phyloP scores from a whole-genome alignment of 2,888 invertebrate genomes.

The Cataglyphis altisquamis region DNA sequence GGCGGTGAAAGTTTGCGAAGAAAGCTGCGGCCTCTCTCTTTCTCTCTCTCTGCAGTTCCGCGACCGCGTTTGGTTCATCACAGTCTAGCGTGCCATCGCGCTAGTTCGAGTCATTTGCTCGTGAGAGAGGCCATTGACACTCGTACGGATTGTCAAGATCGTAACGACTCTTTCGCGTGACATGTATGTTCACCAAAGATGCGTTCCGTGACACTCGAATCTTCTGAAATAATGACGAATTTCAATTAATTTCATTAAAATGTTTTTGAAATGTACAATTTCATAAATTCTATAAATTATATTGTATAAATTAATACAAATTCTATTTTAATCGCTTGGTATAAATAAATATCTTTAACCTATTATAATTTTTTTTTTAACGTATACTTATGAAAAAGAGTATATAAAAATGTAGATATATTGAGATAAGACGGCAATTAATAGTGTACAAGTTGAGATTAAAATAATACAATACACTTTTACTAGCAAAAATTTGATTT shows the following conservation, averaged over 20 bases:
- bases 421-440: background rate
- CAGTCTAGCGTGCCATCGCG: slow-evolving; percentile 30
- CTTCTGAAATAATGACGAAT: background rate
- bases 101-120: slow-evolving; percentile 45
- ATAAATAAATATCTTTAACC: background rate
- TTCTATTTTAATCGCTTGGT: background rate
- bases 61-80: slow-evolving; percentile 38
- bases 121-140: slow-evolving; percentile 70
- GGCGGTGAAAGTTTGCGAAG: slow-evolving; percentile 85
- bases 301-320: background rate
- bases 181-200: slow-evolving; percentile 56
- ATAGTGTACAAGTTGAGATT: background rate
- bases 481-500: background rate
- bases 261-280: background rate
- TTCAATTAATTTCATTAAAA: background rate
- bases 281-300: background rate
- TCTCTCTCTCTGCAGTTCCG: slow-evolving; percentile 9
- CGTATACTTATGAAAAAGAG: too few relatives aligned
- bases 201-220: slow-evolving; percentile 70
- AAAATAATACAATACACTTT: background rate
- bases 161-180: slow-evolving; percentile 66
- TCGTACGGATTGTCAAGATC: slow-evolving; percentile 73
- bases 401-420: background rate
- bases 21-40: slow-evolving; percentile 77
- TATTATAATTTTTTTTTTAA: background rate